Conservation (phyloP, 2,888 invertebrate genomes). For the Galerucella calmariensis region DNA sequence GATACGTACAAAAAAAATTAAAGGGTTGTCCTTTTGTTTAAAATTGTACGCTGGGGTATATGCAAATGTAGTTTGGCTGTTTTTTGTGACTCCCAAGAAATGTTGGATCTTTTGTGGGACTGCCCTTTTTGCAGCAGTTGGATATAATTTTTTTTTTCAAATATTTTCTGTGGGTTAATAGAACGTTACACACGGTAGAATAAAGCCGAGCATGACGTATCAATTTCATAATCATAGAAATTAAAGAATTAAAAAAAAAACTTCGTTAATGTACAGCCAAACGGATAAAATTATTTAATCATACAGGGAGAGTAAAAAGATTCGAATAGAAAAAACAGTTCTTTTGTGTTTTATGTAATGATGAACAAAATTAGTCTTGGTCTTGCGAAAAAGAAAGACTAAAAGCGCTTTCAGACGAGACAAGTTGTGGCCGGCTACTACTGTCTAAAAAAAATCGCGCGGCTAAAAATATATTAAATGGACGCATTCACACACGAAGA, state of each 20-base stretch:
- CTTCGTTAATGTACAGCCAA: not conserved
- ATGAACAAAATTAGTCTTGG: no score
- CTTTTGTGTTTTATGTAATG: no score
- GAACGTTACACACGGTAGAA: slow-evolving; percentile 5
- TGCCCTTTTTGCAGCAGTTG: slow-evolving; percentile 35
- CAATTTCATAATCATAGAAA: slow-evolving; percentile 8
- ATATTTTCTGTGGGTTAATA: slow-evolving; percentile 9
- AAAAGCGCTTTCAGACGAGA: no score
- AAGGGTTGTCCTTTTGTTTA: slow-evolving; percentile 45
- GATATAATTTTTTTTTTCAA: slow-evolving; percentile 31
- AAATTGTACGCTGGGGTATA: slow-evolving; percentile 40
- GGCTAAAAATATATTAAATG: no score
- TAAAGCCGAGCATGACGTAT: slow-evolving; percentile 16
- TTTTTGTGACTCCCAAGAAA: slow-evolving; percentile 33
- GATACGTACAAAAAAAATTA: slow-evolving; percentile 42
- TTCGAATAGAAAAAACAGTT: no score
- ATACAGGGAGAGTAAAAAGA: no score
- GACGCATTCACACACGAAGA: no score
- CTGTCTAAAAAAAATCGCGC: no score
- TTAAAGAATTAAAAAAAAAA: not conserved
- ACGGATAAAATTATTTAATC: no score
- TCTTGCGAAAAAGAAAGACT: no score
- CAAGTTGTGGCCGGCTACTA: no score
- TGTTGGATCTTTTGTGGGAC: slow-evolving; percentile 27
- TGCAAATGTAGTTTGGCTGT: slow-evolving; percentile 38